Base-by-base conservation (phyloP, 2,888 invertebrate species). In the Parapristionchus giblindavisi region DNA sequence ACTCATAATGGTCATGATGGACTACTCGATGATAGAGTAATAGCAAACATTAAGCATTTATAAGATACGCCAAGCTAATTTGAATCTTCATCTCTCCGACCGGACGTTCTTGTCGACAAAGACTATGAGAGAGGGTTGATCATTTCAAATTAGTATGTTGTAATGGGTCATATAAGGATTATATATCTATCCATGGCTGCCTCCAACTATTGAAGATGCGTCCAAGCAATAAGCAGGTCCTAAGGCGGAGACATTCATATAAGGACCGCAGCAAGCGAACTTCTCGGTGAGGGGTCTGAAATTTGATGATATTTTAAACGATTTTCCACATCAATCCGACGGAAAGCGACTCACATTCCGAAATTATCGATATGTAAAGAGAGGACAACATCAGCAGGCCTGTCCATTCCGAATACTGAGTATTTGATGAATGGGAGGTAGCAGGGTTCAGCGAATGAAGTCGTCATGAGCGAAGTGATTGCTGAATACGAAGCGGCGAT, bases 381-480 rank as follows among this genome's bases (percentile, higher is more conserved):
- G 43, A 65, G 4, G 21, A 4, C 1, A 5, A 65, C 43, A 1
- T 11, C 32, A 11, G 11, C 27, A 2, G 36, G 24, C 0, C 43
- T 17, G 0, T n/a, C 29, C 17, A 40, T n/a, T n/a, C n/a, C n/a
- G n/a, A n/a, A n/a, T n/a, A n/a, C n/a, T n/a, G 51, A 51, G 14
- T 21, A 14, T 21, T 21, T 38, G 52, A 68, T 6, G 68, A 34
- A 79, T 38, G 6, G 76, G 43, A 77, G 77, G 40, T 84, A 85
- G 72, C 85, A 85, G 11, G 85, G 85, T 58, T 81, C 77, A 66
- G 81, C 80, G 77, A 85, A 84, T 51, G 84, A 78, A 38, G 77
- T 75, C 11, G 54, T 60, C 14, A 78, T n/a, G 83, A 84, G 83
- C 4, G 80, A 77, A 54, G 79, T 75, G 58, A 83, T 61, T 0